Base-by-base conservation (phyloP, 1,140 invertebrate genomes). In the Gyrodactylus bullatarudis region DNA sequence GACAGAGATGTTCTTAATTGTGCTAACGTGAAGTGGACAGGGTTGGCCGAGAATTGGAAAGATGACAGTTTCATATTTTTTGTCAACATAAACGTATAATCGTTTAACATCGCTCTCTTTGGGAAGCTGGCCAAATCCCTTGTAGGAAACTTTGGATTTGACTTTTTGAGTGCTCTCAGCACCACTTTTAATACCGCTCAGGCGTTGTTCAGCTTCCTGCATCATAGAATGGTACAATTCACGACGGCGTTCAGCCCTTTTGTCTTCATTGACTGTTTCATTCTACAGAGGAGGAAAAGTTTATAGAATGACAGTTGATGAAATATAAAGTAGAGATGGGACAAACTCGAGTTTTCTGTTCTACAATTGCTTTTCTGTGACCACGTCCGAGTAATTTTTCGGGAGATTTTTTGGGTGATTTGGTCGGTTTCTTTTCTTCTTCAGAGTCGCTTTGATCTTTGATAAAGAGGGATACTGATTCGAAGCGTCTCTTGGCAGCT, bases 11-110 rank as follows among this genome's bases (percentile, higher is more conserved):
- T 97, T 97, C 83, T 99, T 98, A 71, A 98, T 91, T 1, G 90
- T 97, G 0, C 91, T 92, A 79, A 98, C 98, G 79, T 99, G 94
- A 80, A 95, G 98, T 74, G 94, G 93, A 75, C 93, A 89, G 2
- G 91, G 87, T 68, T 91, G 84, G 72, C 93, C 93, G 83, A 91
- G 95, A 76, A 98, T 86, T 0, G 94, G 94, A 75, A 98, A 80
- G 74, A 99, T 94, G 20, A 99, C 87, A 19, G 91, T 95, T 82
- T 98, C 92, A 79, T 94, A 94, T 81, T 92, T 93, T 78, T 88
- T 88, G 82, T 97, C 90, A 76, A 98, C 94, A 84, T 86, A 98
- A 71, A 99, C 84, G 80, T 96, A 94, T 0, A 96, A 80, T 75
- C 94, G 88, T 76, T 87, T 88, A 0, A 98, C 87, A 82, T 98